A percentile compares a stretch with the other conserved stretches of the same genome.
Conservation (phyloP, 1,140 invertebrate genomes). For the Solenopsis invicta region DNA sequence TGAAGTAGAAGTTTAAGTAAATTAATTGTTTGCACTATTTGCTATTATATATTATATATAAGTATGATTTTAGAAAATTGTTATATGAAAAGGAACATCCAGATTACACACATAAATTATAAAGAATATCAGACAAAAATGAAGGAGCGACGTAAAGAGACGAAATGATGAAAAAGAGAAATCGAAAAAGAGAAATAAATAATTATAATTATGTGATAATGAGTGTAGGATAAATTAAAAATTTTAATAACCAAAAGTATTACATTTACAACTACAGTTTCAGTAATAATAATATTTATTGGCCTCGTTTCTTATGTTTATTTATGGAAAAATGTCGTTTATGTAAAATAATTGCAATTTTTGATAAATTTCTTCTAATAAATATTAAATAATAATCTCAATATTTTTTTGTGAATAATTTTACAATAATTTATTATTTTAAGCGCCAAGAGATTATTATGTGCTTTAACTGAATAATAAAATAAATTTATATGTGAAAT, state of each 20-base stretch:
- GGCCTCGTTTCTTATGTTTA: neutral
- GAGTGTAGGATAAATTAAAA: neutral
- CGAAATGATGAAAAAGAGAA: neutral
- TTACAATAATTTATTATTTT: neutral
- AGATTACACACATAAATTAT: neutral
- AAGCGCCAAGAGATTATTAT: neutral
- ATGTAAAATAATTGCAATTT: neutral
- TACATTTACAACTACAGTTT: neutral
- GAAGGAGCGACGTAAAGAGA: neutral
- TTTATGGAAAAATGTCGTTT: neutral
- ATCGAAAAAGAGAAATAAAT: neutral
- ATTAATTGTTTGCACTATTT: conserved; percentile 39
- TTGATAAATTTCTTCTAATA: neutral
- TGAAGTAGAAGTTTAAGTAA: conserved; percentile 44
- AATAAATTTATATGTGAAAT: neutral
- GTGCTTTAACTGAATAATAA: neutral
- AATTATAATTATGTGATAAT: conserved; percentile 3
- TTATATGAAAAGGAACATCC: neutral
- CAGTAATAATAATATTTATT: neutral
- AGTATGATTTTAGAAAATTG: conserved; percentile 21
- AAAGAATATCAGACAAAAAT: neutral
- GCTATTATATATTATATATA: conserved; percentile 10
- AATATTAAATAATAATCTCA: conserved; percentile 1
- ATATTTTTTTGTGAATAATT: neutral
- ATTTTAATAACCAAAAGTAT: neutral